Evolutionary conservation across 2,797 vertebrate species (phyloP).

Genomic region (Sarcophilus harrisii): DNA sequence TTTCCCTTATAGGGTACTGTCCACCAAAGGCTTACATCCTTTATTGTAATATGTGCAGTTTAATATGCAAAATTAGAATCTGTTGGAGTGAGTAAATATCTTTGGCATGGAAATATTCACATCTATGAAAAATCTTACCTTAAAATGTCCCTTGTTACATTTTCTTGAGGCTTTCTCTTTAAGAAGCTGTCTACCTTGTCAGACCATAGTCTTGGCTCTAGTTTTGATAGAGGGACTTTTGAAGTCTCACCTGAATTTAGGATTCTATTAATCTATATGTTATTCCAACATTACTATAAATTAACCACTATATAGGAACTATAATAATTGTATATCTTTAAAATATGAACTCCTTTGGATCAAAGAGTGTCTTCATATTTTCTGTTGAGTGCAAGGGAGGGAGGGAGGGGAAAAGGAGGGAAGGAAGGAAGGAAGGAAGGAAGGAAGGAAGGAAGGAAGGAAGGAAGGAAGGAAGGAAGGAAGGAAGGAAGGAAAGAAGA

Average conservation of each 20-base stretch:
- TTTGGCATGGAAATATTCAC: not conserved
- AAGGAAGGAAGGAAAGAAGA: too few species aligned
- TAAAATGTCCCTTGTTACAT: not conserved
- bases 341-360: not conserved
- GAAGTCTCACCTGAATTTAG: not conserved
- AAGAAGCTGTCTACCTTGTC: not conserved
- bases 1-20: not conserved
- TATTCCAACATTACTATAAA: not conserved
- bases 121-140: not conserved
- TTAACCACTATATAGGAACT: not conserved
- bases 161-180: not conserved
- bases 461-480: too few species aligned
- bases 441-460: too few species aligned
- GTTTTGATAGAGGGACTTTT: not conserved
- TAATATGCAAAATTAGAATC: not conserved
- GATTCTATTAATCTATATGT: not conserved
- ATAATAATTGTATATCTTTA: not conserved
- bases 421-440: not conserved
- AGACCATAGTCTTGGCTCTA: not conserved
- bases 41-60: not conserved
- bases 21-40: not conserved
- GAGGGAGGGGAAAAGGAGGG: too few species aligned
- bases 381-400: not conserved
- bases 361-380: not conserved
- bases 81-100: not conserved